Conservation (phyloP, 2,888 invertebrate genomes). For the Liopterus haemorrhoidalis region DNA sequence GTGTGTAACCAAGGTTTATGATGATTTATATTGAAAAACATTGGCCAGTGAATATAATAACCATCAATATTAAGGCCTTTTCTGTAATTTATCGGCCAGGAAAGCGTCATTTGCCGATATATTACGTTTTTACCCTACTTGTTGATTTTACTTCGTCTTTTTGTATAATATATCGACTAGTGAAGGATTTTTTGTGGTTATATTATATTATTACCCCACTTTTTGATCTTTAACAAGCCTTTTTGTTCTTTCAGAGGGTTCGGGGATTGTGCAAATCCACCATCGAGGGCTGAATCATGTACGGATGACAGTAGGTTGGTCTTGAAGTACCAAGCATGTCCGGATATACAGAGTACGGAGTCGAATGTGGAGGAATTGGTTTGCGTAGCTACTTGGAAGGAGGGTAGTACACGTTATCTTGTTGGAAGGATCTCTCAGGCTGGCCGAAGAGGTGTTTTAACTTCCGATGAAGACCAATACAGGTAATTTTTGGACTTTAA, state of each 20-base stretch:
- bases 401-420: conserved; percentile 72
- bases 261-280: conserved; percentile 68
- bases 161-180: not conserved
- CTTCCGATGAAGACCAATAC: conserved; percentile 70
- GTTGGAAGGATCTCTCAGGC: conserved; percentile 66
- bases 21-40: too few relatives aligned
- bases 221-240: too few relatives aligned
- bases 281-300: conserved; percentile 75
- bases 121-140: too few relatives aligned
- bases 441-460: conserved; percentile 50
- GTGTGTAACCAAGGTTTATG: too few relatives aligned
- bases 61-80: too few relatives aligned
- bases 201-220: conserved; percentile 37
- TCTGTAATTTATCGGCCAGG: too few relatives aligned
- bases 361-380: conserved; percentile 76
- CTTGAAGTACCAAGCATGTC: conserved; percentile 77
- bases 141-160: conserved; percentile 33
- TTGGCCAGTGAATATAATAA: too few relatives aligned
- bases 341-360: conserved; percentile 70
- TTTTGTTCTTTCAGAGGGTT: too few relatives aligned
- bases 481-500: too few relatives aligned
- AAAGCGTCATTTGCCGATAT: too few relatives aligned
- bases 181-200: not conserved
- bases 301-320: conserved; percentile 75
- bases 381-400: conserved; percentile 79